A percentile compares a stretch with the other conserved stretches of the same genome.
Conservation (phyloP, 2,113 vertebrate genomes). For the Paramisgurnus dabryanus region DNA sequence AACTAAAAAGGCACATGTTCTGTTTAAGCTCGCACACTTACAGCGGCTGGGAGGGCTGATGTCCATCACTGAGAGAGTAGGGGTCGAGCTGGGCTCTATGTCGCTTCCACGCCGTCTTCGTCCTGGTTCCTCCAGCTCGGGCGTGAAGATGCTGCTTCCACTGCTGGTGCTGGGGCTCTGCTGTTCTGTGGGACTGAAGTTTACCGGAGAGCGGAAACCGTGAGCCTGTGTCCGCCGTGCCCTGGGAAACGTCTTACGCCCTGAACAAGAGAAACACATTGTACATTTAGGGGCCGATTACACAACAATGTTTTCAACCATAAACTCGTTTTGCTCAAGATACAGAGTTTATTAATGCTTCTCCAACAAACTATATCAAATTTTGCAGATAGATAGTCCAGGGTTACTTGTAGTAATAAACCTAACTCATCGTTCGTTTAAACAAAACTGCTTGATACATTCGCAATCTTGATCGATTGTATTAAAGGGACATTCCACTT, state of each 20-base stretch:
- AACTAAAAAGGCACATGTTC: too few species aligned
- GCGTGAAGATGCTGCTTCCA: slow-evolving; percentile 92
- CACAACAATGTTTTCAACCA: too few species aligned
- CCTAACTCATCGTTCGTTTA: too few species aligned
- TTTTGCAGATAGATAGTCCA: too few species aligned
- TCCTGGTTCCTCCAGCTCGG: slow-evolving; percentile 88
- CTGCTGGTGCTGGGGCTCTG: slow-evolving; percentile 94
- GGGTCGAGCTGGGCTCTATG: slow-evolving; percentile 83
- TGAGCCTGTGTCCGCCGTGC: slow-evolving; percentile 92
- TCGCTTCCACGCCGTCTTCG: slow-evolving; percentile 88
- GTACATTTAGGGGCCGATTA: background rate
- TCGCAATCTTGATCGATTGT: too few species aligned
- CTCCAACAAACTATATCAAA: too few species aligned
- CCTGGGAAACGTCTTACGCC: slow-evolving; percentile 95
- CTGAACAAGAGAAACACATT: slow-evolving; percentile 64
- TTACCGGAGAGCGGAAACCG: slow-evolving; percentile 90
- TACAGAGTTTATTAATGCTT: background rate
- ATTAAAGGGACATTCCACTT: too few species aligned
- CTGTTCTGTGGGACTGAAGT: slow-evolving; percentile 93
- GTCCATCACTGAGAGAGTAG: slow-evolving; percentile 92
- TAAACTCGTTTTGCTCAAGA: too few species aligned
- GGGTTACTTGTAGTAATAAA: too few species aligned
- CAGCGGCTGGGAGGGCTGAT: slow-evolving; percentile 98
- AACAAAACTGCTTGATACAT: too few species aligned
- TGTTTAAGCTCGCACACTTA: slow-evolving; percentile 68